These are phyloP conservation scores for Peromyscus nudipes DNA, from an alignment of 2,797 vertebrate genomes.

Conservation along the genomic window DNA sequence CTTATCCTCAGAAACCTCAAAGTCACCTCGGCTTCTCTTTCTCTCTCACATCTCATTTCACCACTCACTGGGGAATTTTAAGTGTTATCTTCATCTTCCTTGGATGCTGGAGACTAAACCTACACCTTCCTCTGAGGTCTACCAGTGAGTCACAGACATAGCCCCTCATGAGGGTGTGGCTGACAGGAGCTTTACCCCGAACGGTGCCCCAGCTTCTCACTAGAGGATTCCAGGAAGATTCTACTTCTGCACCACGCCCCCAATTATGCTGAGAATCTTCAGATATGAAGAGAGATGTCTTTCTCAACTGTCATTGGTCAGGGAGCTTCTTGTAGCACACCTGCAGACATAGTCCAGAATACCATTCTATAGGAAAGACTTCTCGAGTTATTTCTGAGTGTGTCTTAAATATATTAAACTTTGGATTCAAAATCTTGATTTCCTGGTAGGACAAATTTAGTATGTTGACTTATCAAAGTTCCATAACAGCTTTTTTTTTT, in stretches of 20 bases:
- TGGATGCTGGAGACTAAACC: background rate
- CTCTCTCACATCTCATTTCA: background rate
- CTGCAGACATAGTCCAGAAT: background rate
- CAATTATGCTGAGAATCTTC: background rate
- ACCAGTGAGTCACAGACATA: background rate
- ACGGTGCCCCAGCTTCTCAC: background rate
- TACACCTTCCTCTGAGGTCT: background rate
- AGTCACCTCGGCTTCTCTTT: background rate
- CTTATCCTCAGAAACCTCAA: background rate
- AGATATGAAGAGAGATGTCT: background rate
- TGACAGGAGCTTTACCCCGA: background rate
- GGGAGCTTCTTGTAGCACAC: background rate
- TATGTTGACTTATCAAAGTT: background rate
- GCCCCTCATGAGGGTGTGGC: background rate
- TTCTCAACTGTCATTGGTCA: background rate
- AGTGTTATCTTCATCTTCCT: background rate
- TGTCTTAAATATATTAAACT: constrained; percentile 32
- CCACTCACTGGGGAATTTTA: background rate
- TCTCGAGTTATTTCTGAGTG: background rate
- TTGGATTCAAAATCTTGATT: constrained; percentile 19
- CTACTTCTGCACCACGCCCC: background rate
- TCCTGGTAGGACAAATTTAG: background rate
- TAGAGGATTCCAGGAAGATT: background rate
- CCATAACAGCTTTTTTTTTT: background rate
- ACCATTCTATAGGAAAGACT: background rate